Evolutionary conservation across 2,113 vertebrate genomes (phyloP).

Genomic region (Notarius lentiginosus): DNA sequence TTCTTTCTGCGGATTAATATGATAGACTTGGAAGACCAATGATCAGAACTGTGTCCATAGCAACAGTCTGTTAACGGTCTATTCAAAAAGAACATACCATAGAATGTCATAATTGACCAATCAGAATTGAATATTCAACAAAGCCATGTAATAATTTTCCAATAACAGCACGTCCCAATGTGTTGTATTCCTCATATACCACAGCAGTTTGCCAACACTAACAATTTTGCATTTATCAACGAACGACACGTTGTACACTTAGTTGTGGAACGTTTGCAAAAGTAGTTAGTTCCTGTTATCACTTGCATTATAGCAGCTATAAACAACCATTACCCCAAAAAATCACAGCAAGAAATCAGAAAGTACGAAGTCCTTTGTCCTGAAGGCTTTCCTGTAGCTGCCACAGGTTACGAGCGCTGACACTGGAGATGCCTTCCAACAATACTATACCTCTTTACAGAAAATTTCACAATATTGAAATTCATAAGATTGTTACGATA

Average conservation of each 20-base stretch:
- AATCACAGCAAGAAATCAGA: neutral
- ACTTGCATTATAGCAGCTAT: neutral
- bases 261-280: neutral
- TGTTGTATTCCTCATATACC: neutral
- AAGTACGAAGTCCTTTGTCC: neutral
- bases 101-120: no score
- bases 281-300: neutral
- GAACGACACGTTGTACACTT: neutral
- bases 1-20: no score
- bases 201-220: neutral
- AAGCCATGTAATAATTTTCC: neutral
- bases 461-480: neutral
- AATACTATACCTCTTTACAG: neutral
- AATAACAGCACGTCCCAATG: neutral
- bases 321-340: neutral
- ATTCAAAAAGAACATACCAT: no score
- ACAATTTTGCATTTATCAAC: neutral
- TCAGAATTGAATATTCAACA: no score
- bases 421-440: neutral
- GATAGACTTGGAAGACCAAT: no score
- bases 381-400: no score
- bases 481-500: neutral
- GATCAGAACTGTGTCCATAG: no score
- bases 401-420: neutral
- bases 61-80: no score